These are phyloP conservation scores for Acipenser ruthenus DNA, from an alignment of 2,797 vertebrate species.

Conservation along the genomic window DNA sequence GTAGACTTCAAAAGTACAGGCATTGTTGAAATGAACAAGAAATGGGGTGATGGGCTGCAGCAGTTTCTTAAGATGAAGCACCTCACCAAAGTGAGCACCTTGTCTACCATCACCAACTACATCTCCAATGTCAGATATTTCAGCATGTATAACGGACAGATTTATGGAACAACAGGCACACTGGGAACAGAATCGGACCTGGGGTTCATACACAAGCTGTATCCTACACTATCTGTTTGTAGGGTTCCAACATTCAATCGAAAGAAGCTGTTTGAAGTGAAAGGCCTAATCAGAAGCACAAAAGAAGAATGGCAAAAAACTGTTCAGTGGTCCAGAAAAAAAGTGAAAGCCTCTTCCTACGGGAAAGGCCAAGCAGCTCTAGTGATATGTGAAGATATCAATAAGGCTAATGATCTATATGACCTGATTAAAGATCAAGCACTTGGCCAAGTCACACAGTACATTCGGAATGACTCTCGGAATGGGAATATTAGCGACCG, in stretches of 20 bases:
- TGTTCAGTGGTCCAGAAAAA: slow-evolving; percentile 25
- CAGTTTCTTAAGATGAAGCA: slow-evolving; percentile 60
- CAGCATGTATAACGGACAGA: slow-evolving; percentile 35
- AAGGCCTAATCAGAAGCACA: slow-evolving; percentile 21
- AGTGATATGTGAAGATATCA: slow-evolving; percentile 54
- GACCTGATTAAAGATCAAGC: neutral
- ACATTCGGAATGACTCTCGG: slow-evolving; percentile 46
- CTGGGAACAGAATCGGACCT: slow-evolving; percentile 42
- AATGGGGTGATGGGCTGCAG: slow-evolving; percentile 46
- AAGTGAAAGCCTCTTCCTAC: no score
- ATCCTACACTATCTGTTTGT: slow-evolving; percentile 34
- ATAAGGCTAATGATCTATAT: slow-evolving; percentile 24
- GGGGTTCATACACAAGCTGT: slow-evolving; percentile 38
- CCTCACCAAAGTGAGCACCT: slow-evolving; percentile 35
- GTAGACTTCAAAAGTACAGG: slow-evolving; percentile 46
- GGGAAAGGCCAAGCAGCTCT: slow-evolving; percentile 36
- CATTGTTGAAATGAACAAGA: slow-evolving; percentile 41
- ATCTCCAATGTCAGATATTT: slow-evolving; percentile 48
- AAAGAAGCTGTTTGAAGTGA: slow-evolving; percentile 49
- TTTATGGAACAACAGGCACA: slow-evolving; percentile 53
- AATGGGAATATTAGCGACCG: slow-evolving; percentile 22
- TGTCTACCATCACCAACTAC: slow-evolving; percentile 51
- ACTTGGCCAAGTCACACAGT: slow-evolving; percentile 20
- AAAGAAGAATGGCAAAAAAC: slow-evolving; percentile 39
- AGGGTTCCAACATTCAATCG: slow-evolving; percentile 45